These are phyloP conservation scores for Scopus umbretta DNA, from an alignment of 2,113 vertebrate genomes.

Conservation along the genomic window DNA sequence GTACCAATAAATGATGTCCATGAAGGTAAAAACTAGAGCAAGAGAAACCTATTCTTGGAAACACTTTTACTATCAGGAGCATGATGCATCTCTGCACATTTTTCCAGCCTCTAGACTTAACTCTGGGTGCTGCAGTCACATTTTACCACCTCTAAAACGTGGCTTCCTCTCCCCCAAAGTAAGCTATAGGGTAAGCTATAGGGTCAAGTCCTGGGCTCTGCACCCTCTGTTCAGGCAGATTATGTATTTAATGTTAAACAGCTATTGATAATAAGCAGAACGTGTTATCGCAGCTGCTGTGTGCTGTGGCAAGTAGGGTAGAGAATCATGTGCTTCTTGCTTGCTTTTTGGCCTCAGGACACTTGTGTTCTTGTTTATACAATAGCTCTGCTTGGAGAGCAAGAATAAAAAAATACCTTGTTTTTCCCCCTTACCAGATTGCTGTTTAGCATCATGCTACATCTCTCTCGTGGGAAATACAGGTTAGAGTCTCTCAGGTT, in stretches of 20 bases:
- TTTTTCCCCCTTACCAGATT: not conserved
- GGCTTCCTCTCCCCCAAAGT: not conserved
- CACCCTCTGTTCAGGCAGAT: not conserved
- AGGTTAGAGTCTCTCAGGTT: slow-evolving; percentile 7
- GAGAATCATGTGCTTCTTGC: slow-evolving; percentile 19
- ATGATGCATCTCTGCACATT: not conserved
- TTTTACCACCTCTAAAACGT: not conserved
- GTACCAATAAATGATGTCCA: not conserved
- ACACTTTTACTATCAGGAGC: not conserved
- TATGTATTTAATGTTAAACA: not conserved
- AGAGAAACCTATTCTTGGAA: not conserved
- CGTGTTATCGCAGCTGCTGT: not conserved
- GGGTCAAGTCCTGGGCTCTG: not conserved
- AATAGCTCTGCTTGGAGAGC: slow-evolving; percentile 49
- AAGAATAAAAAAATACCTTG: slow-evolving; percentile 43
- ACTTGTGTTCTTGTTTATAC: slow-evolving; percentile 61
- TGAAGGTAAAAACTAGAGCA: not conserved
- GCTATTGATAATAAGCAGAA: slow-evolving; percentile 23
- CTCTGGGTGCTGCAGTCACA: not conserved
- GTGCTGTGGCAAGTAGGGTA: not conserved
- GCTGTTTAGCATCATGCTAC: slow-evolving; percentile 46
- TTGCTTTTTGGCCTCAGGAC: slow-evolving; percentile 53
- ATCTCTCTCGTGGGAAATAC: slow-evolving; percentile 25
- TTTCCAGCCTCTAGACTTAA: not conserved
- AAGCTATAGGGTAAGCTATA: not conserved